Evolutionary conservation across 37 sponge, comb jelly and placozoan species (phyloP), one percentile per base, ranked within the genome.

Genomic region (Ephydatia muelleri): DNA sequence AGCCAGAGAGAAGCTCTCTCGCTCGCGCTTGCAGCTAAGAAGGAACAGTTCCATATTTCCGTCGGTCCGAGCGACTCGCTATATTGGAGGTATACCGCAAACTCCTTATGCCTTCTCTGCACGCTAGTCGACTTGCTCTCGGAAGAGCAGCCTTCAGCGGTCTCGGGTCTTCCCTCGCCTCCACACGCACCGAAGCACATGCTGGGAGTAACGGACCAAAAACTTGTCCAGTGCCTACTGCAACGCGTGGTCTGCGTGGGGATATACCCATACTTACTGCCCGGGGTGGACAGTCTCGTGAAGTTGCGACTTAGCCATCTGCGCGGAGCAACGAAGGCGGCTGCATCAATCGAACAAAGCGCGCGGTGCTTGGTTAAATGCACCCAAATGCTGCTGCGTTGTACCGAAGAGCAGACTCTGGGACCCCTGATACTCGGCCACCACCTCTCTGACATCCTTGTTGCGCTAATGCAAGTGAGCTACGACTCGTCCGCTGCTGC

Each of bases 211-310:
- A 3, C 70, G 22, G 87, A 95, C 25, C 82, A 84, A 25, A 89
- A 90, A 28, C 31, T 38, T 22, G 38, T 90, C 12, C 22, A 47
- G 12, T 39, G 67, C 38, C 37, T 92, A 22, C 28, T 86, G 16
- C 94, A 96, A 76, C 85, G 88, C 47, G 38, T 88, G 48, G 87
- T 91, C 27, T 70, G 38, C 6, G 86, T 96, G 30, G 96, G 96
- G 8, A 33, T 91, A 29, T 82, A 70, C 48, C 94, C 94, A 39
- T 88, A 83, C 65, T 89, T 96, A 19, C 25, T 80, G 37, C 77
- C 85, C 32, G 88, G 91, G 1, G 86, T 90, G 32, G 91, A 79
- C n/a, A 35, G 22, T 23, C 78, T 88, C 14, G 69, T 94, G 36
- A 26, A 78, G 35, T 40, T 82, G 72, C 79, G 74, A 65, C 65